A percentile compares a stretch with the other conserved stretches of the same genome.
Evolutionary conservation across 2,888 invertebrate species (phyloP).

Genomic region (Thera obeliscata): DNA sequence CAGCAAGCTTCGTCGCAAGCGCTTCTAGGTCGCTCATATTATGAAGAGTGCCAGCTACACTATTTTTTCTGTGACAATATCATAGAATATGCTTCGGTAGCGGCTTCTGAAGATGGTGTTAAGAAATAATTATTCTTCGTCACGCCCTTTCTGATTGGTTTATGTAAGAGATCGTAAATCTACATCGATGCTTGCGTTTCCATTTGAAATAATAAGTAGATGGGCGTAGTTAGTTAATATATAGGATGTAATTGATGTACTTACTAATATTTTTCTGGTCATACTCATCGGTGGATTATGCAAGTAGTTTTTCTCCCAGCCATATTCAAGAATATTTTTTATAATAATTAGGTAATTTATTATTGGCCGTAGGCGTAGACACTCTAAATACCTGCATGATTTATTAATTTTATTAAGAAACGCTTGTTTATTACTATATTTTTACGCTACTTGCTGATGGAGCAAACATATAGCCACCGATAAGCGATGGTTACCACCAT

Average conservation of each 20-base stretch:
- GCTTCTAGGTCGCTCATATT: no score
- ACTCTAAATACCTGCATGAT: no score
- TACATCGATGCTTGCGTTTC: slow-evolving; percentile 61
- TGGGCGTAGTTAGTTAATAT: slow-evolving; percentile 61
- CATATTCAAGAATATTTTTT: no score
- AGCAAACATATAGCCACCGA: no score
- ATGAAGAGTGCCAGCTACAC: background rate
- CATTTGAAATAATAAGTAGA: slow-evolving; percentile 66
- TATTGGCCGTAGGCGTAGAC: no score
- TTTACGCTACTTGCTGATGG: no score
- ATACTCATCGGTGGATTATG: slow-evolving; percentile 4
- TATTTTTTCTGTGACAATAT: slow-evolving; percentile 42
- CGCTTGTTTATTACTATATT: no score
- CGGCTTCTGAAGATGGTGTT: slow-evolving; percentile 73
- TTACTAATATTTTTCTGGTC: slow-evolving; percentile 33
- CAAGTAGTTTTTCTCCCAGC: no score
- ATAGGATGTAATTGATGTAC: slow-evolving; percentile 43
- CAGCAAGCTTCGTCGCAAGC: no score
- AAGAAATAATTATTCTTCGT: slow-evolving; percentile 80
- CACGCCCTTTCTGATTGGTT: slow-evolving; percentile 80
- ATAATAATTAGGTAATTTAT: no score
- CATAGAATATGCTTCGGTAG: slow-evolving; percentile 63
- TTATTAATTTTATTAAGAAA: no score
- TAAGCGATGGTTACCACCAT: no score
- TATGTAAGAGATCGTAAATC: slow-evolving; percentile 78